A percentile compares a stretch with the other conserved stretches of the same genome.
phyloP scores from a whole-genome alignment of 1,140 invertebrate genomes.

The Cyclina sinensis region DNA sequence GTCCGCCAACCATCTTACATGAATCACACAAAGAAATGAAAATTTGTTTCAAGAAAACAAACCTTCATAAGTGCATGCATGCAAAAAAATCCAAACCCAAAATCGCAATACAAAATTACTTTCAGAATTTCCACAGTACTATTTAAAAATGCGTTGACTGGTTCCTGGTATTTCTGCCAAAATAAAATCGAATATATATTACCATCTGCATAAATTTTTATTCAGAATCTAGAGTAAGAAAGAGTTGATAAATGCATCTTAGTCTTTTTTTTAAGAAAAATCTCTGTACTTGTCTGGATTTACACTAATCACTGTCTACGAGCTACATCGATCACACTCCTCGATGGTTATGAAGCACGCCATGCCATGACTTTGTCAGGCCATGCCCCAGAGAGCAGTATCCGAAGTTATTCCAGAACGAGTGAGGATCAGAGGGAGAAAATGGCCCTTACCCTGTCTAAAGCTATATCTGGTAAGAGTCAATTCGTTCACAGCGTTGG shows the following conservation, averaged over 20 bases:
- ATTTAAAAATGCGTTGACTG: no score
- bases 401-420: constrained; percentile 39
- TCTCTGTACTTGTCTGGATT: not conserved
- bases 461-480: constrained; percentile 27
- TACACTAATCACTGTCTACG: constrained; percentile 47
- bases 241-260: not conserved
- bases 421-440: constrained; percentile 16
- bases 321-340: constrained; percentile 36
- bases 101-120: no score
- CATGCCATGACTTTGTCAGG: constrained; percentile 49
- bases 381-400: constrained; percentile 40
- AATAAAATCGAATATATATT: no score
- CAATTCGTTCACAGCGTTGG: no score
- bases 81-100: no score
- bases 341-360: constrained; percentile 34
- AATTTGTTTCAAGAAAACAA: no score
- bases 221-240: not conserved
- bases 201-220: no score
- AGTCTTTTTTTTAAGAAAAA: not conserved
- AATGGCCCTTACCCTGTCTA: not conserved
- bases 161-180: no score
- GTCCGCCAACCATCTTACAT: no score
- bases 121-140: no score
- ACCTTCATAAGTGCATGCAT: no score
- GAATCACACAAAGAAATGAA: no score